These are phyloP conservation scores for Notocelia uddmanniana DNA, from an alignment of 2,888 invertebrate species.

Conservation along the genomic window DNA sequence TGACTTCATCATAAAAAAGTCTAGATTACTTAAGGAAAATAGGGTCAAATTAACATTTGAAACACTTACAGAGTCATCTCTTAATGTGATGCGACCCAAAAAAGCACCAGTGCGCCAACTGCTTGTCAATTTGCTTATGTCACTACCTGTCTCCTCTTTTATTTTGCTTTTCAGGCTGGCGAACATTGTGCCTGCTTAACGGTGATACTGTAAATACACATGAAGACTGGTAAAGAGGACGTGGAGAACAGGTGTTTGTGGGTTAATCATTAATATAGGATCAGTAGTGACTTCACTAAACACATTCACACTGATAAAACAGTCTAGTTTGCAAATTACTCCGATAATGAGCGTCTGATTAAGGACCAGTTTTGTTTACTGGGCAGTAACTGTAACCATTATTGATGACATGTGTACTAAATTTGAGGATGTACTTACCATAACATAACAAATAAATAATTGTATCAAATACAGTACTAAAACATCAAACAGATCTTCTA, in stretches of 20 bases:
- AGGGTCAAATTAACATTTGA: constrained; percentile 26
- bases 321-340: constrained; percentile 57
- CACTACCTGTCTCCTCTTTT: constrained; percentile 94
- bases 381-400: constrained; percentile 4
- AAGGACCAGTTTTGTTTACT: constrained; percentile 53
- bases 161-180: constrained; percentile 95
- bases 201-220: constrained; percentile 48
- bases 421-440: constrained; percentile 21
- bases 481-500: constrained; percentile 7
- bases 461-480: constrained; percentile 2
- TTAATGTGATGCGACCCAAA: constrained; percentile 81
- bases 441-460: constrained; percentile 13
- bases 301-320: constrained; percentile 44
- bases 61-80: constrained; percentile 77
- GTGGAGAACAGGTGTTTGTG: constrained; percentile 5
- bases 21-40: constrained; percentile 1
- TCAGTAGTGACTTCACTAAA: neutral
- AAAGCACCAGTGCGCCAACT: constrained; percentile 82
- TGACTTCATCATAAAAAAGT: neutral
- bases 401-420: neutral
- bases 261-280: neutral
- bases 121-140: constrained; percentile 86
- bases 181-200: constrained; percentile 87
- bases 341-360: constrained; percentile 61
- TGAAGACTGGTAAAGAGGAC: neutral